Evolutionary conservation across 1,140 invertebrate genomes (phyloP).

Genomic region (Plectrocnemia conspersa): DNA sequence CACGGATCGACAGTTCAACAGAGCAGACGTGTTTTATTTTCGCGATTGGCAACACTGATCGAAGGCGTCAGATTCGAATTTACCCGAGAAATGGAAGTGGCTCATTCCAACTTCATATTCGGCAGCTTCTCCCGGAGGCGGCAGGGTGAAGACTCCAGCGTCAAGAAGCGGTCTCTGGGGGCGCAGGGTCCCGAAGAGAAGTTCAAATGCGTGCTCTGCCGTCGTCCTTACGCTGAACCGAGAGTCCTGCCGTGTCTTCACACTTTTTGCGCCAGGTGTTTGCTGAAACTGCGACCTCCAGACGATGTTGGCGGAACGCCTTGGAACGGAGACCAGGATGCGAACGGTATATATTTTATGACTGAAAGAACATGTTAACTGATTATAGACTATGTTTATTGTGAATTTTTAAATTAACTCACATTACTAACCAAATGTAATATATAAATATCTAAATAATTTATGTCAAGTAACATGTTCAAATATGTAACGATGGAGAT

Average conservation of each 20-base stretch:
- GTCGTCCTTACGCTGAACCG: slow-evolving; percentile 50
- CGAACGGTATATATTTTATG: slow-evolving; percentile 38
- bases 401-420: too few relatives aligned
- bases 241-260: slow-evolving; percentile 55
- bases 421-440: too few relatives aligned
- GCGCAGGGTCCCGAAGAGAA: slow-evolving; percentile 40
- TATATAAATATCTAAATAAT: too few relatives aligned
- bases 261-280: slow-evolving; percentile 55
- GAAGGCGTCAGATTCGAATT: background rate
- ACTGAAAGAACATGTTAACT: too few relatives aligned
- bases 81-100: slow-evolving; percentile 56
- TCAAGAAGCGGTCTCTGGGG: slow-evolving; percentile 48
- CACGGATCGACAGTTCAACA: background rate
- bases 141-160: slow-evolving; percentile 39
- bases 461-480: too few relatives aligned
- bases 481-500: too few relatives aligned
- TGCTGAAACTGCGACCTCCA: slow-evolving; percentile 43
- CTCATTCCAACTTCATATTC: slow-evolving; percentile 56
- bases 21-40: background rate
- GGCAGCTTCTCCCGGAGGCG: slow-evolving; percentile 56
- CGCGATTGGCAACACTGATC: background rate
- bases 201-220: slow-evolving; percentile 51
- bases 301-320: slow-evolving; percentile 40
- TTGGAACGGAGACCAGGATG: slow-evolving; percentile 44
- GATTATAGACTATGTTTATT: too few relatives aligned